These are phyloP conservation scores for Troides oblongomaculatus DNA, from an alignment of 2,888 invertebrate genomes.

Conservation along the genomic window DNA sequence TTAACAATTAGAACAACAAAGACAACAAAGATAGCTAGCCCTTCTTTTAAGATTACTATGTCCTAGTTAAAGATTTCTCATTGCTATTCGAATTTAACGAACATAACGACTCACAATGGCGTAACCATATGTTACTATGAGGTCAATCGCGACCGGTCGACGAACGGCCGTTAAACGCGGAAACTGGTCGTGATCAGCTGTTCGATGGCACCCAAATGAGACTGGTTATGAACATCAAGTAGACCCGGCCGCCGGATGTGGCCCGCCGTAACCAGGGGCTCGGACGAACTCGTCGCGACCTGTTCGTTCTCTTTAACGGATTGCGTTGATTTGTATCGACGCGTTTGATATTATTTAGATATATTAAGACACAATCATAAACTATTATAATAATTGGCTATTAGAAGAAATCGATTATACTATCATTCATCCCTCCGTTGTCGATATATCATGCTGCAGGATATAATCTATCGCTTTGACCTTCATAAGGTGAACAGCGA, in stretches of 20 bases:
- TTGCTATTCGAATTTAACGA: constrained; percentile 18
- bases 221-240: constrained; percentile 19
- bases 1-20: no score
- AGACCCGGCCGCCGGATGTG: constrained; percentile 15
- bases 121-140: constrained; percentile 28
- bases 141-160: constrained; percentile 24
- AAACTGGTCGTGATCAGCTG: constrained; percentile 29
- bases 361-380: no score
- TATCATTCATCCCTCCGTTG: no score
- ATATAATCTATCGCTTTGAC: no score
- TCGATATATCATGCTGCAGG: no score
- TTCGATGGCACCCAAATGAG: constrained; percentile 17
- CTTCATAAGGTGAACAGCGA: no score
- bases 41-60: neutral
- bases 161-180: constrained; percentile 24
- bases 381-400: no score
- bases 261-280: neutral
- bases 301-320: constrained; percentile 19
- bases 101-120: constrained; percentile 21
- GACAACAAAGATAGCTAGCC: no score
- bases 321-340: constrained; percentile 4
- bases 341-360: no score
- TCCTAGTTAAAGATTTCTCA: neutral
- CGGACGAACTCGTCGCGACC: constrained; percentile 10
- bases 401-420: no score